Percentiles rank a stretch among this genome's conserved stretches.
phyloP scores from a whole-genome alignment of 2,113 vertebrate genomes.

The Mionectes macconnelli region DNA sequence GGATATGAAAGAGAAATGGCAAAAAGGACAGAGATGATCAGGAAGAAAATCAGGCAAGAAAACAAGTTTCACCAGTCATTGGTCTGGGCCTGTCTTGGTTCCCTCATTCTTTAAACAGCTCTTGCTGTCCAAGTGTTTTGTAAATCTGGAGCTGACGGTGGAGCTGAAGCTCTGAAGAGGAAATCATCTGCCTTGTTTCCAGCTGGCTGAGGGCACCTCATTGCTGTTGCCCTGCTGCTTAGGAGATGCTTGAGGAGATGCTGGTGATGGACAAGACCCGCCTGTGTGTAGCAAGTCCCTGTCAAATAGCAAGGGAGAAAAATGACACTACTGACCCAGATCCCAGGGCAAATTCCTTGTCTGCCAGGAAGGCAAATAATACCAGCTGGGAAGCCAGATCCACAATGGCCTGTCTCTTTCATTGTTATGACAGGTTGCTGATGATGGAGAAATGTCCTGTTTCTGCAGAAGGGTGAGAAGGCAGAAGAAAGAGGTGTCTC shows the following conservation, averaged over 20 bases:
- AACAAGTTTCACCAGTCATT: not conserved
- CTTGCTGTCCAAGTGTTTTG: not conserved
- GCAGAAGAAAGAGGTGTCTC: not conserved
- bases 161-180: not conserved
- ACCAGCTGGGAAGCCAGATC: not conserved
- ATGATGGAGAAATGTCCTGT: not conserved
- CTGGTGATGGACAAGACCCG: not conserved
- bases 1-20: not conserved
- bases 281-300: not conserved
- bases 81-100: not conserved
- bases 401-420: not conserved
- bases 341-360: not conserved
- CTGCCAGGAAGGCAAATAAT: not conserved
- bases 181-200: not conserved
- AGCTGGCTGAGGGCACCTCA: not conserved
- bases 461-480: not conserved
- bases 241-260: not conserved
- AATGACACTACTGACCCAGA: fast-evolving
- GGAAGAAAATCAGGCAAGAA: not conserved
- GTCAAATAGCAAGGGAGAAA: not conserved
- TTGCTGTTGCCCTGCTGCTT: not conserved
- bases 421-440: not conserved
- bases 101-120: not conserved
- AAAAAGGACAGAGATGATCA: not conserved
- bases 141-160: not conserved